These are phyloP conservation scores for Bedellia somnulentella DNA, from an alignment of 2,888 invertebrate species.

Conservation along the genomic window DNA sequence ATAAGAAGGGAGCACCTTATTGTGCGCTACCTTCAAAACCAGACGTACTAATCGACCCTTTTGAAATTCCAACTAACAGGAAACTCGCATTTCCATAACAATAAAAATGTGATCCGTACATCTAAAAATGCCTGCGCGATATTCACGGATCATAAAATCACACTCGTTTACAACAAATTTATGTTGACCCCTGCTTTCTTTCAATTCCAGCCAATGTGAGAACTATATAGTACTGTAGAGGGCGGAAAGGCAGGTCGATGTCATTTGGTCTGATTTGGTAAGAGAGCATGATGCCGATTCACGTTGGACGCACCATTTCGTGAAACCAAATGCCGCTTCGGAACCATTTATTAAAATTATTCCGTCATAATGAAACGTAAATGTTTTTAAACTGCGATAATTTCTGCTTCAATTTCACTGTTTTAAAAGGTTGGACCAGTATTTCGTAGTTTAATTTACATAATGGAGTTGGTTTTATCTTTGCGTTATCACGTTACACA, in stretches of 20 bases:
- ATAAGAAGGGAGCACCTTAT: slow-evolving; percentile 38
- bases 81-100: slow-evolving; percentile 61
- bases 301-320: slow-evolving; percentile 31
- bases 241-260: slow-evolving; percentile 21
- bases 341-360: slow-evolving; percentile 23
- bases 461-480: too few relatives aligned
- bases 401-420: too few relatives aligned
- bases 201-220: slow-evolving; percentile 17
- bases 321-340: slow-evolving; percentile 20
- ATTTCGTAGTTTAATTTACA: too few relatives aligned
- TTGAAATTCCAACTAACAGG: slow-evolving; percentile 59
- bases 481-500: not conserved
- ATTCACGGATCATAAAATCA: slow-evolving; percentile 61
- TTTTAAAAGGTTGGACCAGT: too few relatives aligned
- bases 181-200: slow-evolving; percentile 32
- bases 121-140: slow-evolving; percentile 58
- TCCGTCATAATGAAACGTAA: slow-evolving; percentile 15
- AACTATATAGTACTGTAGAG: slow-evolving; percentile 18
- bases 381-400: slow-evolving; percentile 10
- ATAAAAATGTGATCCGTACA: slow-evolving; percentile 60
- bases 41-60: slow-evolving; percentile 60
- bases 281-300: slow-evolving; percentile 26
- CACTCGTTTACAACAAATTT: slow-evolving; percentile 37
- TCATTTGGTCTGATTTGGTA: slow-evolving; percentile 30
- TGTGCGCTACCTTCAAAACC: slow-evolving; percentile 56